Conservation (phyloP, 2,888 invertebrate genomes). For the Philereme transversata region DNA sequence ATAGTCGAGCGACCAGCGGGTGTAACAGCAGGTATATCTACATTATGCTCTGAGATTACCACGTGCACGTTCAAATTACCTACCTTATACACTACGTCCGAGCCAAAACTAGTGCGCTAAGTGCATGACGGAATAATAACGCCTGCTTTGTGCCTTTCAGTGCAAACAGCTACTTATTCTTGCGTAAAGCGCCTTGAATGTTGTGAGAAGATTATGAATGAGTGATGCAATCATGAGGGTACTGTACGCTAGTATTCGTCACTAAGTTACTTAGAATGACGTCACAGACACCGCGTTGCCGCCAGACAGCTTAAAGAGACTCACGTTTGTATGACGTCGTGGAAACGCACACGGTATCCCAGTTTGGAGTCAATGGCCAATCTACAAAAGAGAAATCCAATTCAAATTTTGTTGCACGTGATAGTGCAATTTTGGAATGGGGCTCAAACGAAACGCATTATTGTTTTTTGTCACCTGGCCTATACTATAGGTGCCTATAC, state of each 20-base stretch:
- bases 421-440: conserved; percentile 13
- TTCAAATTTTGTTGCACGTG: conserved; percentile 52
- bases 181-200: background rate
- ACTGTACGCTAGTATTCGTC: conserved; percentile 25
- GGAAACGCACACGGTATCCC: conserved; percentile 81
- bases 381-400: conserved; percentile 80
- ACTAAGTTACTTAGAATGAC: conserved; percentile 49
- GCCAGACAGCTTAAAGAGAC: conserved; percentile 56
- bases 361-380: conserved; percentile 82
- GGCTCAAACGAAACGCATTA: background rate
- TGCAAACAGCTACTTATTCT: background rate
- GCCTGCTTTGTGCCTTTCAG: too few relatives aligned
- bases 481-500: too few relatives aligned
- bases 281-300: conserved; percentile 57
- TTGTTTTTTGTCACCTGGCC: too few relatives aligned
- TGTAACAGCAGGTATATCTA: too few relatives aligned
- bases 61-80: too few relatives aligned
- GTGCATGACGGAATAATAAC: background rate
- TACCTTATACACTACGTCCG: background rate
- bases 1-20: too few relatives aligned
- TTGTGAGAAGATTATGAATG: conserved; percentile 24
- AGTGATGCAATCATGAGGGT: conserved; percentile 26
- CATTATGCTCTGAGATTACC: too few relatives aligned
- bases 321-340: conserved; percentile 82
- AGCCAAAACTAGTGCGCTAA: background rate